A percentile compares a stretch with the other conserved stretches of the same genome.
phyloP scores from a whole-genome alignment of 2,113 vertebrate genomes.

The Leptobrachium leishanense region DNA sequence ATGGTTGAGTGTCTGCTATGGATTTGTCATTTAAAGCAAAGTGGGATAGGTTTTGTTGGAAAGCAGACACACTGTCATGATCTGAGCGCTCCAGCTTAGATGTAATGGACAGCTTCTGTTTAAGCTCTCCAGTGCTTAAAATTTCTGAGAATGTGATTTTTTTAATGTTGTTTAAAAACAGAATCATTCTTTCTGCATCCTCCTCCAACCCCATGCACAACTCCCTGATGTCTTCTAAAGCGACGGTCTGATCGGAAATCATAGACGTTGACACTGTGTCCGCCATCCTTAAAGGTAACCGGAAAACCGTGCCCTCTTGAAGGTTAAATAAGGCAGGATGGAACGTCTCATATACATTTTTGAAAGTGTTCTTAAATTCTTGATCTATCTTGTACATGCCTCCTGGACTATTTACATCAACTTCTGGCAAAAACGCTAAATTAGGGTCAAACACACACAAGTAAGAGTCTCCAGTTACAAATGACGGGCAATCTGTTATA shows the following conservation, averaged over 20 bases:
- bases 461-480: conserved; percentile 71
- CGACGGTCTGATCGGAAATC: conserved; percentile 62
- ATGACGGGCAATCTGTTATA: conserved; percentile 80
- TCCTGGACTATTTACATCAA: conserved; percentile 60
- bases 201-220: conserved; percentile 59
- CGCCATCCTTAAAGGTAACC: conserved; percentile 71
- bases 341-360: conserved; percentile 75
- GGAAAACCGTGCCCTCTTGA: conserved; percentile 74
- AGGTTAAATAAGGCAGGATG: conserved; percentile 71
- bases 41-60: conserved; percentile 53
- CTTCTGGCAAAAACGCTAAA: conserved; percentile 59
- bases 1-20: background rate
- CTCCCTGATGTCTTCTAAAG: conserved; percentile 56
- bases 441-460: conserved; percentile 81
- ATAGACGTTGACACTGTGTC: conserved; percentile 61
- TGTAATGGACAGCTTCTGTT: conserved; percentile 58
- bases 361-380: conserved; percentile 66
- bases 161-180: conserved; percentile 74
- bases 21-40: background rate
- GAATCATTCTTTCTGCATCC: conserved; percentile 70
- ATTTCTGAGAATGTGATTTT: conserved; percentile 72
- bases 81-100: conserved; percentile 51
- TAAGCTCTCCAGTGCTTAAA: conserved; percentile 8
- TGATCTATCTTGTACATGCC: conserved; percentile 64
- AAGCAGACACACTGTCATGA: conserved; percentile 50